Evolutionary conservation across 2,113 vertebrate species (phyloP).

Genomic region (Cyprinodon brontotheroides): DNA sequence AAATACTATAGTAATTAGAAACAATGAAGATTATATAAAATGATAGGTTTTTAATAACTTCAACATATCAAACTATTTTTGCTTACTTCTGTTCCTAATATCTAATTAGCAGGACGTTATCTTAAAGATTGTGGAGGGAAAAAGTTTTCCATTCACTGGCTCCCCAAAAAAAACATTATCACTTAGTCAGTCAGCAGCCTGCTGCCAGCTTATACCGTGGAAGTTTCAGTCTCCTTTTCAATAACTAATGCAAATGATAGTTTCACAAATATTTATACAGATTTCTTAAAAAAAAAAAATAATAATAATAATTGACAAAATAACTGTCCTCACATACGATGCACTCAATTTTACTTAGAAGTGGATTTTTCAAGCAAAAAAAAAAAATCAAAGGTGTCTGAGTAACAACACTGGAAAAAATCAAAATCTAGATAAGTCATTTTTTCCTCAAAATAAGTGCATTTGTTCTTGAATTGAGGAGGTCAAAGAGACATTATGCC

Average conservation of each 20-base stretch:
- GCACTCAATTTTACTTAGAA: not conserved
- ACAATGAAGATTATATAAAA: conserved; percentile 20
- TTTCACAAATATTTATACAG: not conserved
- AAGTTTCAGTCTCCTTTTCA: conserved; percentile 8
- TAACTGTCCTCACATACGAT: not conserved
- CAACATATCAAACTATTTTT: conserved; percentile 14
- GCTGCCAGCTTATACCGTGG: conserved; percentile 2
- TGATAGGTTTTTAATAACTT: conserved; percentile 20
- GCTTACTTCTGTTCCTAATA: not conserved
- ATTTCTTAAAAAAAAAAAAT: not conserved
- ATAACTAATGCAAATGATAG: not conserved
- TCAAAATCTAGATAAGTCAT: too few relatives aligned
- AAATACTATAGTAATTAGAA: conserved; percentile 34
- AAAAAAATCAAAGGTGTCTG: not conserved
- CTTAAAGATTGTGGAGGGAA: conserved; percentile 19
- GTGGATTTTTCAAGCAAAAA: not conserved
- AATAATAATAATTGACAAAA: not conserved
- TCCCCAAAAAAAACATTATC: conserved; percentile 7
- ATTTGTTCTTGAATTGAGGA: too few relatives aligned
- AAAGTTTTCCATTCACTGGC: not conserved
- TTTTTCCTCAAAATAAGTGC: too few relatives aligned
- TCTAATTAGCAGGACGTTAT: not conserved
- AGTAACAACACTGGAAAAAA: not conserved
- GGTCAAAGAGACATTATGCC: too few relatives aligned
- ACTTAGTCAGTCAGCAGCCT: conserved; percentile 15